These are phyloP conservation scores for Aphaenogaster floridana DNA, from an alignment of 1,140 invertebrate species.

Conservation along the genomic window DNA sequence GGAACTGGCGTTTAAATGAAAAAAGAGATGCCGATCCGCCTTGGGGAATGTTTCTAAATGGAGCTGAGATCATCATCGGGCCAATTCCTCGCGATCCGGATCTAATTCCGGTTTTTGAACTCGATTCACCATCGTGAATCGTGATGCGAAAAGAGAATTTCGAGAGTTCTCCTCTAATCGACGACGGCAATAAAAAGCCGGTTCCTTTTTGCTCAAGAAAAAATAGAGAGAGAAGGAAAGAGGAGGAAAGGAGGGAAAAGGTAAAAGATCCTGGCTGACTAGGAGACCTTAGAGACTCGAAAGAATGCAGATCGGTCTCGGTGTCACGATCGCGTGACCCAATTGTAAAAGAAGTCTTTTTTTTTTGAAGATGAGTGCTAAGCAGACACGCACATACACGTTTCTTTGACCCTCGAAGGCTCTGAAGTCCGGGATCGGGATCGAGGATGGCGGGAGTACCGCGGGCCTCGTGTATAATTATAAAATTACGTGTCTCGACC, in stretches of 20 bases:
- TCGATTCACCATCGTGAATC: not conserved
- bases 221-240: not conserved
- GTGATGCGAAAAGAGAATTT: constrained; percentile 3
- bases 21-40: not conserved
- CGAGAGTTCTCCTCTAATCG: not conserved
- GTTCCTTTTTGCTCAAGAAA: not conserved
- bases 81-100: not conserved
- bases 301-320: not conserved
- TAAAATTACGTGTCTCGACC: constrained; percentile 45
- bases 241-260: not conserved
- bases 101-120: constrained; percentile 22
- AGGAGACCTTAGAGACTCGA: not conserved
- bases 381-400: not conserved
- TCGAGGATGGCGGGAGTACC: not conserved
- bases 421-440: constrained; percentile 18
- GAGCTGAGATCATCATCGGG: not conserved
- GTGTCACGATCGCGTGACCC: constrained; percentile 2
- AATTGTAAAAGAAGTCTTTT: not conserved
- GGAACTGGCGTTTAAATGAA: not conserved
- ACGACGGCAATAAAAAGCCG: not conserved
- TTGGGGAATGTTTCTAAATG: not conserved
- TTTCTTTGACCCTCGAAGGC: not conserved
- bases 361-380: not conserved
- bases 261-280: not conserved
- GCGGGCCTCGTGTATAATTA: constrained; percentile 25